Percentiles rank a stretch among this genome's conserved stretches.
phyloP scores from a whole-genome alignment of 2,888 invertebrate species.

The Lasioglossum malachurum region DNA sequence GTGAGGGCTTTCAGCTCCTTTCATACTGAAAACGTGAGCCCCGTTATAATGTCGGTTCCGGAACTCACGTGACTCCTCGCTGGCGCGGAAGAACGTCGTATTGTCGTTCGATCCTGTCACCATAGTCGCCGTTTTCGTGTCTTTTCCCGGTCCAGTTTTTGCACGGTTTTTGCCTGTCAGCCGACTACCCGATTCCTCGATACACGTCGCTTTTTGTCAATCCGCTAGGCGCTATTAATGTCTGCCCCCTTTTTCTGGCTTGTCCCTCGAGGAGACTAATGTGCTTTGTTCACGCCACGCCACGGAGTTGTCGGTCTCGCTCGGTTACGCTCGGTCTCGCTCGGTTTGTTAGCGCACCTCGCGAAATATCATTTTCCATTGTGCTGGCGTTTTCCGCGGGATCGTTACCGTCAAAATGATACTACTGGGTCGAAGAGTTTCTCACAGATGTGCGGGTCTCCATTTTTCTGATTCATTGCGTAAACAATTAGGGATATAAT shows the following conservation, averaged over 20 bases:
- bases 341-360: neutral
- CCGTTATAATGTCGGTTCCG: slow-evolving; percentile 44
- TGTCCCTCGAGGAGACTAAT: neutral
- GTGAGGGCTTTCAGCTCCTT: slow-evolving; percentile 46
- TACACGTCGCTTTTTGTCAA: slow-evolving; percentile 9
- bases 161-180: neutral
- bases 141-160: neutral
- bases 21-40: slow-evolving; percentile 56
- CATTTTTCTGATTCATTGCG: neutral
- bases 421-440: neutral
- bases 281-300: neutral
- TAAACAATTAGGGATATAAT: neutral
- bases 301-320: neutral
- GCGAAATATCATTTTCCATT: neutral
- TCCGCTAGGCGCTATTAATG: slow-evolving; percentile 7
- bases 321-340: neutral
- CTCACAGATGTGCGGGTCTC: neutral
- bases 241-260: neutral
- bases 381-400: neutral
- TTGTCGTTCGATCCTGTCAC: slow-evolving; percentile 24
- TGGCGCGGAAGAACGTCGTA: neutral
- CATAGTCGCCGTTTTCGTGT: neutral
- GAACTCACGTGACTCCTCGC: neutral
- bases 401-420: neutral
- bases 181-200: slow-evolving; percentile 2